phyloP scores from a whole-genome alignment of 2,113 vertebrate species.

The Benitochromis conjunctus region DNA sequence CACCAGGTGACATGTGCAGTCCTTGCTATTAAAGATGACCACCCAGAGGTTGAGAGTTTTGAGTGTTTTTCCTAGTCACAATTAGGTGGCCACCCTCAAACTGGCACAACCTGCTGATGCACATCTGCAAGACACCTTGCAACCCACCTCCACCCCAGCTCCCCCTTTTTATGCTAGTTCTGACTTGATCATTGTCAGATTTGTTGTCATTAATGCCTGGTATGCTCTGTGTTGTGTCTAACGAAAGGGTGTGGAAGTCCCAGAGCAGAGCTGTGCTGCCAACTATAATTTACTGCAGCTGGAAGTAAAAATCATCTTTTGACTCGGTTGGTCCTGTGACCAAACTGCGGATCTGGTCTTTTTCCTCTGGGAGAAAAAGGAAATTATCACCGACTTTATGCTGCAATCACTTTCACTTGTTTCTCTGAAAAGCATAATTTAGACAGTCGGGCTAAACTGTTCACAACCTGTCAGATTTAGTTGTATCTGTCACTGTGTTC shows the following conservation, averaged over 20 bases:
- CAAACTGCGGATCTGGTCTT: neutral
- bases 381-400: neutral
- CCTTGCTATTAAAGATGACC: neutral
- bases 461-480: neutral
- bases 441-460: neutral
- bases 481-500: neutral
- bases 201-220: neutral
- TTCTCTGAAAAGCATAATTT: neutral
- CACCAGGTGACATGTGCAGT: neutral
- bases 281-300: neutral
- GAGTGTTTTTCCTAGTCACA: neutral
- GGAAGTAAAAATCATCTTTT: neutral
- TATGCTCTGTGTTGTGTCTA: neutral
- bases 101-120: neutral
- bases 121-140: neutral
- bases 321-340: neutral
- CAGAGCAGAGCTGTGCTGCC: neutral
- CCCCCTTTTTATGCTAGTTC: neutral
- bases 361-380: neutral
- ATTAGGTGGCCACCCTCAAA: neutral
- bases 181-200: neutral
- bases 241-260: neutral
- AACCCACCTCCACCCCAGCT: neutral
- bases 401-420: neutral
- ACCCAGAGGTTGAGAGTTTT: rapidly evolving